Evolutionary conservation across 1,140 invertebrate genomes (phyloP).

Genomic region (Reticulitermes speratus): DNA sequence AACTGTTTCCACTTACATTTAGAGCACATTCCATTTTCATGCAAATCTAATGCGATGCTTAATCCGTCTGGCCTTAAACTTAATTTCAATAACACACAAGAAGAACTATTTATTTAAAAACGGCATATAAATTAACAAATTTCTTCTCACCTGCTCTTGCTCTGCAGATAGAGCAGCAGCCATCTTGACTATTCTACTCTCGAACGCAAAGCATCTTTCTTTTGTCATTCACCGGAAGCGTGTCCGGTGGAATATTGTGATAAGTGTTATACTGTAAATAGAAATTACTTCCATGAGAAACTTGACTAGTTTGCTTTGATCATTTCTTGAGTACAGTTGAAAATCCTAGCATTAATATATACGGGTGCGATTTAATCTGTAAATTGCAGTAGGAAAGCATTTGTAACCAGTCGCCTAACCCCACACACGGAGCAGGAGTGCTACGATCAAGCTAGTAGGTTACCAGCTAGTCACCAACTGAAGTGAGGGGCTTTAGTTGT

Average conservation of each 20-base stretch:
- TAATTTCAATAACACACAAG: background rate
- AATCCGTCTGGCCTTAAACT: background rate
- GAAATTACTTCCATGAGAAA: background rate
- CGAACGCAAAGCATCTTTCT: background rate
- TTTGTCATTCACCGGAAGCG: slow-evolving; percentile 11
- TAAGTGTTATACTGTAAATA: background rate
- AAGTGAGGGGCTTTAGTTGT: no score
- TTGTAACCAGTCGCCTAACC: no score
- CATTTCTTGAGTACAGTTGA: no score
- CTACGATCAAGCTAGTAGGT: no score
- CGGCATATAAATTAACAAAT: slow-evolving; percentile 37
- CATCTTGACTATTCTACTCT: slow-evolving; percentile 51
- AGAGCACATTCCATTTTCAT: background rate
- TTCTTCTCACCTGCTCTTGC: slow-evolving; percentile 64
- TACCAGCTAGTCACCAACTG: no score
- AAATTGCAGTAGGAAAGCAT: no score
- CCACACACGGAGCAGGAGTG: no score
- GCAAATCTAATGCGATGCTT: background rate
- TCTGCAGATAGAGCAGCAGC: slow-evolving; percentile 65
- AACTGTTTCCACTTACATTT: background rate
- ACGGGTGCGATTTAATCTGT: no score
- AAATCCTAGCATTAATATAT: no score
- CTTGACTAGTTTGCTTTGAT: background rate
- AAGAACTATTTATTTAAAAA: slow-evolving; percentile 31
- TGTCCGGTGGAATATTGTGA: background rate